Base-by-base conservation (phyloP, 2,888 invertebrate species). In the Taphrorychus bicolor region DNA sequence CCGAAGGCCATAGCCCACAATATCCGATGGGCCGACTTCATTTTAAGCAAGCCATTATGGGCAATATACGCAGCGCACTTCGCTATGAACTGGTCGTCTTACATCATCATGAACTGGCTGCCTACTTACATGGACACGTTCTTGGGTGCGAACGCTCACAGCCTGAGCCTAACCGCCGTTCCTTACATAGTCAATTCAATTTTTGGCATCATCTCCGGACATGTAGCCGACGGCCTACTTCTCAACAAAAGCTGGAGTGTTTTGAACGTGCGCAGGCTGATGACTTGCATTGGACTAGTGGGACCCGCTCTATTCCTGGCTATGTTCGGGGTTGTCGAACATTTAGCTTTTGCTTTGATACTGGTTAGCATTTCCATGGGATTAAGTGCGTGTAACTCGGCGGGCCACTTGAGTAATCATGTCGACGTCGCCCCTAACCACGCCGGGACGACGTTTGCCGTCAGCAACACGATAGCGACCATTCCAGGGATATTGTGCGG, bases 71-170 rank as follows among this genome's bases (percentile, higher is more conserved):
- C 88, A 63, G 91, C 91, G 24, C 91, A 91, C 81, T 91, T 91
- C 80, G 87, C 89, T 22, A 91, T 91, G 91, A 91, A 91, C 80
- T 91, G 91, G 91, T 88, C 89, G 59, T 91, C 89, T 75, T 91
- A 91, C 76, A 91, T 91, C 71, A 89, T 91, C 73, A 91, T 91
- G 90, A 90, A 90, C 77, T 91, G 91, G 91, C 81, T 91, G 70
- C 91, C 91, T 2, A 91, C 91, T 1, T 91, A 91, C 78, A 80
- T 91, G 73, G 82, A 87, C 0, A 82, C 87, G 66, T 77, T 77
- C 75, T 83, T 91, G 40, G 88, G 88, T 17, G 91, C 88, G 1
- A 87, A 89, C 73, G 86, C 87, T 71, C 86, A 88, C 76, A 88
- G 88, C 76, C 86, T 91, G 72, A 90, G 90, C 82, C 84, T 90